Base-by-base conservation (phyloP, 2,113 vertebrate species). In the Numida meleagris region DNA sequence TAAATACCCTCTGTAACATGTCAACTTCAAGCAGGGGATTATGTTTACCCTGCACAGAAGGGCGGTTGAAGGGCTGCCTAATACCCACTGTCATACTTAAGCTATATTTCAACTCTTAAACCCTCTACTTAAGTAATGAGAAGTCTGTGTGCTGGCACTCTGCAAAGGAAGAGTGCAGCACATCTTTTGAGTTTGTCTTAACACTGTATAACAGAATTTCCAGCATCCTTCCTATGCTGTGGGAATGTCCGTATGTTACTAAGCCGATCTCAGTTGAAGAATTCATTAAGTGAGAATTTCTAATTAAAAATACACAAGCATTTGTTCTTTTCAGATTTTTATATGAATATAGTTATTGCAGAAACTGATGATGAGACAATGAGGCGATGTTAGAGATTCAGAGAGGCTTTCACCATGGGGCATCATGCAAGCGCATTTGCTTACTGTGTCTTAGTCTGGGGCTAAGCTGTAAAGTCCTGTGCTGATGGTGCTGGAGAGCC, bases 401-500 rank as follows among this genome's bases (percentile, higher is more conserved):
- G 25, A 65, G 81, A 5, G 55, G 9, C 43, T 81, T 13, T 5
- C 24, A 9, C 16, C 51, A 1, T 4, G 4, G 17, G 27, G 23
- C 77, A 25, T 5, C 0, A 0, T 62, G 75, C 29, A 74, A 29
- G 6, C 12, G 9, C 11, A 3, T 80, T 74, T 65, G 33, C 6
- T 59, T 77, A 7, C 25, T 43, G 24, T 63, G 12, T 36, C 55
- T 36, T 74, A 48, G 4, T 78, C 42, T 58, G 36, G 74, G 23
- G n/a, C 8, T 10, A n/a, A 19, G 9, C 42, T 79, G 5, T 55
- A 19, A 62, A 73, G 7, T 80, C 10, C 5, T 58, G 38, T 43
- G 40, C 6, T 88, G 65, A n/a, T 86, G 61, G 59, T 25, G 8
- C 33, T 71, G 29, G 36, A 73, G 53, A 51, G 59, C 6, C 48